Conservation (phyloP, 2,797 vertebrate genomes). For the Alauda arvensis region DNA sequence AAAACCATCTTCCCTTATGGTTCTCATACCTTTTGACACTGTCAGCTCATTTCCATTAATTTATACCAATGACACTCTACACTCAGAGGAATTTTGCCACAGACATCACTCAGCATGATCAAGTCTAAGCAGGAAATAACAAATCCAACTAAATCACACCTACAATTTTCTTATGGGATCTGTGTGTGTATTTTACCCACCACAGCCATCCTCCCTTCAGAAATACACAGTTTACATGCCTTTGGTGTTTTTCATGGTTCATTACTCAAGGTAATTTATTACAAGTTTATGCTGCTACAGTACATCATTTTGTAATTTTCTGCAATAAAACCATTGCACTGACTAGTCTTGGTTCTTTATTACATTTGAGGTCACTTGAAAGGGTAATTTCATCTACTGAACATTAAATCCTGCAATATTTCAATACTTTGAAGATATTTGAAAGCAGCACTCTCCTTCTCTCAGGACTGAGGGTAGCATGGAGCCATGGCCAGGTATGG, state of each 20-base stretch:
- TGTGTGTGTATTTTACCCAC: not conserved
- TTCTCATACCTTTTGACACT: not conserved
- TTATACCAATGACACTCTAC: fast-evolving
- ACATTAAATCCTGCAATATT: constrained; percentile 49
- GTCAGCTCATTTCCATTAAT: not conserved
- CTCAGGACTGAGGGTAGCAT: not conserved
- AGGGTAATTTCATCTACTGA: constrained; percentile 54
- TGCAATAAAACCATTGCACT: constrained; percentile 46
- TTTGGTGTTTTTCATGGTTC: constrained; percentile 17
- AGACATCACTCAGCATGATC: not conserved
- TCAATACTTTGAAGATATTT: constrained; percentile 18
- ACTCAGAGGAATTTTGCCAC: not conserved
- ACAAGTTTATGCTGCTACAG: constrained; percentile 36
- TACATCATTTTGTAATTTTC: constrained; percentile 56
- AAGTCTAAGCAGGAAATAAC: not conserved
- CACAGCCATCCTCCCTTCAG: not conserved
- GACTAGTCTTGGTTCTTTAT: constrained; percentile 51
- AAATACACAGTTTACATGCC: constrained; percentile 25
- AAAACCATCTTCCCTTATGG: not conserved
- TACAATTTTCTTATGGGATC: not conserved
- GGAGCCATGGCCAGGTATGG: not conserved
- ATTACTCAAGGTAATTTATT: constrained; percentile 49
- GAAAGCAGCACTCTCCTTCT: not conserved
- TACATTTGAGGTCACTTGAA: constrained; percentile 58
- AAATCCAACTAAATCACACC: constrained; percentile 8